Evolutionary conservation across 2,888 invertebrate species (phyloP).

Genomic region (Stenichneumon culpator): DNA sequence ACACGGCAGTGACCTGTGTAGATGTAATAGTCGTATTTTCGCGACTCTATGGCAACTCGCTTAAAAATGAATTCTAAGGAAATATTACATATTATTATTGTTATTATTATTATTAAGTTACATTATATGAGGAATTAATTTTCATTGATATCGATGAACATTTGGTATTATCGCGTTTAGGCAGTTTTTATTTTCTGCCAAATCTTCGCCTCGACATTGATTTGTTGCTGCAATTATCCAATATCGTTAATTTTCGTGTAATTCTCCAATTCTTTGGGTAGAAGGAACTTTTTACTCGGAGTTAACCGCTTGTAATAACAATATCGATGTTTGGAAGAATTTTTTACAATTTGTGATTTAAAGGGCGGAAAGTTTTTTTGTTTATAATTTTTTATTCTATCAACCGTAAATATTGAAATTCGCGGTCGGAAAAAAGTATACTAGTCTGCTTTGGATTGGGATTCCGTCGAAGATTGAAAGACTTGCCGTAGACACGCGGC

Average conservation of each 20-base stretch:
- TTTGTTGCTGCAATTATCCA: too few species aligned
- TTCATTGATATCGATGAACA: background rate
- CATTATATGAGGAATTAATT: background rate
- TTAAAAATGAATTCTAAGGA: background rate
- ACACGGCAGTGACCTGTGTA: background rate
- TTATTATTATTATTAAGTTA: background rate
- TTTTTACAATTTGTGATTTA: background rate
- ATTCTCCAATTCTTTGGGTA: background rate
- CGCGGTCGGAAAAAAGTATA: background rate
- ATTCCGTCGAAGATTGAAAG: background rate
- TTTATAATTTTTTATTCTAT: background rate
- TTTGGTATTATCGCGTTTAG: too few species aligned
- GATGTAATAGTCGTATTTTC: background rate
- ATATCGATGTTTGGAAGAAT: background rate
- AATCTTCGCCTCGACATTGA: too few species aligned
- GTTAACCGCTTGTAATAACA: background rate
- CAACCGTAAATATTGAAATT: background rate
- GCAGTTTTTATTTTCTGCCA: background rate
- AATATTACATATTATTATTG: background rate
- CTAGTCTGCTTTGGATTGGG: background rate
- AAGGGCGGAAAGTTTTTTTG: background rate
- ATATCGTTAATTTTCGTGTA: background rate
- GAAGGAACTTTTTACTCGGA: background rate
- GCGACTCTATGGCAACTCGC: background rate
- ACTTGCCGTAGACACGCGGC: background rate